Base-by-base conservation (phyloP, 1,140 invertebrate genomes). In the Probaryconus sp. region DNA sequence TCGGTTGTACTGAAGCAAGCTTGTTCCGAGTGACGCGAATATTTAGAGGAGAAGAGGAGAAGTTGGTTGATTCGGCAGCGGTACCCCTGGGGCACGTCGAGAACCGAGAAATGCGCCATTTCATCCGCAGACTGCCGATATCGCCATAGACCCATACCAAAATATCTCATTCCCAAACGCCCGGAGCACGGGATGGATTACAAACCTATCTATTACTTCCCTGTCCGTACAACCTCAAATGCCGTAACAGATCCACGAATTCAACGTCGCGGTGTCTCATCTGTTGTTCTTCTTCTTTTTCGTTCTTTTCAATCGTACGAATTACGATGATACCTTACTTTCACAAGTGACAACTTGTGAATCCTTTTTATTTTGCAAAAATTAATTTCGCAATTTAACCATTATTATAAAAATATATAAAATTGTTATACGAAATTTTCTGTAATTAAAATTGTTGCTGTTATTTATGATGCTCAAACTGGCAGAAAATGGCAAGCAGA, bases 171-270 rank as follows among this genome's bases (percentile, higher is more conserved):
- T 87, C 81, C 81, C 78, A 81, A 88, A 81, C 81, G 87, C 85
- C 87, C 74, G 28, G 78, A 87, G 87, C 85, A 78, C 75, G 79
- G 79, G 81, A 86, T 86, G 84, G 85, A 87, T 87, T 87, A 87
- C 86, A 88, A 87, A 87, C 85, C 87, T 87, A 87, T 88, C 85
- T 86, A 86, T 88, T 86, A 87, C 85, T 85, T 82, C 76, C 81
- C 83, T 85, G 82, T 84, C 83, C 83, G 71, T 58, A 58, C 68
- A 60, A 71, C 68, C 67, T 58, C 67, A 70, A 74, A 77, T 67
- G 61, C 42, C 28, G 42, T 65, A 55, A 74, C 78, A 75, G 70
- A 81, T 73, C 74, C 67, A 74, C 76, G 60, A 79, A 79, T 75
- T 79, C 75, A 81, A 80, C 77, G 68, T 75, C 71, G 67, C 55